phyloP scores from a whole-genome alignment of 2,797 vertebrate species.

The Pseudochaenichthys georgianus region DNA sequence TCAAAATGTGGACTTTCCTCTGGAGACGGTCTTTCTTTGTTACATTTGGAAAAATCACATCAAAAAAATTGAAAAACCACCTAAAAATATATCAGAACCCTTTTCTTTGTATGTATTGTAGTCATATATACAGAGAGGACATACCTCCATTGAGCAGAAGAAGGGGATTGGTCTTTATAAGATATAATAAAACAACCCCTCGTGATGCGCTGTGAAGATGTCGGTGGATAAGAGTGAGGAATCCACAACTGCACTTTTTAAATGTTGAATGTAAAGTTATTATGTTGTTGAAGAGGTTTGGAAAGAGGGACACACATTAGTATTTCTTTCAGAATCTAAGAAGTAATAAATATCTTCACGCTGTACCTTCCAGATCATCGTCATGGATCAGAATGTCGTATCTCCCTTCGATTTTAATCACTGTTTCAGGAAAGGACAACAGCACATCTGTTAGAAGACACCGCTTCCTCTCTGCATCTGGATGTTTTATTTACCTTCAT shows the following conservation, averaged over 20 bases:
- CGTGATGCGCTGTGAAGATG: too few species aligned
- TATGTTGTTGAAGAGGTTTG: background rate
- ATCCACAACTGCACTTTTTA: background rate
- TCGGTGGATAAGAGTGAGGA: too few species aligned
- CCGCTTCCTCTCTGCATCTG: accelerated
- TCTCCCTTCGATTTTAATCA: conserved; percentile 89
- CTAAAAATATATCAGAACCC: too few species aligned
- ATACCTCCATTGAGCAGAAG: too few species aligned
- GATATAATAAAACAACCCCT: too few species aligned
- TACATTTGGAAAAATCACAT: too few species aligned
- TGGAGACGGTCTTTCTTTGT: background rate
- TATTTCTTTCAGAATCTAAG: background rate
- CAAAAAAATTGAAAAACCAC: too few species aligned
- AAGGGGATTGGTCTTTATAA: too few species aligned
- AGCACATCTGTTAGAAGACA: conserved; percentile 15
- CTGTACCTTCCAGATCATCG: conserved; percentile 93
- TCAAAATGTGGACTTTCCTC: background rate
- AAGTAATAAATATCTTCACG: conserved; percentile 9
- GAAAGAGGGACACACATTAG: conserved; percentile 39
- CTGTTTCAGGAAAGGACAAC: conserved; percentile 79
- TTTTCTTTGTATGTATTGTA: background rate
- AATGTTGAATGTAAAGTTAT: background rate
- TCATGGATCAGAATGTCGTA: conserved; percentile 88
- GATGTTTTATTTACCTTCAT: conserved; percentile 62
- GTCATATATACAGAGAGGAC: too few species aligned